Evolutionary conservation across 2,888 invertebrate species (phyloP).

Genomic region (Caenorhabditis sulstoni): DNA sequence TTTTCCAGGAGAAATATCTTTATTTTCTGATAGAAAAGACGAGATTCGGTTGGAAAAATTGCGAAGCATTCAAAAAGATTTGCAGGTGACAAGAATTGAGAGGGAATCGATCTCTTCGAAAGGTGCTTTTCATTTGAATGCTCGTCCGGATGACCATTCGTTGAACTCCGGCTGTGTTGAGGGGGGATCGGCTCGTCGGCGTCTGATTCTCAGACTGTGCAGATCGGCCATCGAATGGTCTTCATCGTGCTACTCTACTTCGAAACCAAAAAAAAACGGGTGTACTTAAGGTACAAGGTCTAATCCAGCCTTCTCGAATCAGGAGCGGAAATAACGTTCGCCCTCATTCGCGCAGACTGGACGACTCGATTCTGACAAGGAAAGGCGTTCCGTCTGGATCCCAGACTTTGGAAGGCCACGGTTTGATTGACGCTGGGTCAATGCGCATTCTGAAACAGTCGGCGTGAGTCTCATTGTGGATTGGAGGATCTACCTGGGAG

Average conservation of each 20-base stretch:
- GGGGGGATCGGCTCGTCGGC: not conserved
- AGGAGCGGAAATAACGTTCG: no score
- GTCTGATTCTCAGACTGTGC: constrained; percentile 35
- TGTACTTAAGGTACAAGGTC: not conserved
- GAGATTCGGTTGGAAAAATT: no score
- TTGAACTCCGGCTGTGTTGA: constrained; percentile 23
- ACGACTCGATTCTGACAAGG: not conserved
- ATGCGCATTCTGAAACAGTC: constrained; percentile 19
- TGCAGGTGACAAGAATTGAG: no score
- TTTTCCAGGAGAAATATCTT: no score
- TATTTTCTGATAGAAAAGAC: no score
- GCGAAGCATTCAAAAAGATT: no score
- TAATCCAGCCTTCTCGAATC: no score
- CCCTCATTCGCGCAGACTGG: not conserved
- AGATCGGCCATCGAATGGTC: not conserved
- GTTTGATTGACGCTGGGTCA: constrained; percentile 27
- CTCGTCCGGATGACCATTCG: constrained; percentile 44
- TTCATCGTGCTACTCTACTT: not conserved
- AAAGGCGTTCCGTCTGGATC: constrained; percentile 25
- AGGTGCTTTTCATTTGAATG: no score
- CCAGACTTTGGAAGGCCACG: constrained; percentile 26
- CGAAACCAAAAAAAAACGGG: no score
- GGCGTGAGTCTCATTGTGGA: not conserved
- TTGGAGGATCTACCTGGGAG: no score
- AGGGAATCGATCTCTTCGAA: no score